phyloP scores from a whole-genome alignment of 1,140 invertebrate species.

The Akabosia matsudoensis region DNA sequence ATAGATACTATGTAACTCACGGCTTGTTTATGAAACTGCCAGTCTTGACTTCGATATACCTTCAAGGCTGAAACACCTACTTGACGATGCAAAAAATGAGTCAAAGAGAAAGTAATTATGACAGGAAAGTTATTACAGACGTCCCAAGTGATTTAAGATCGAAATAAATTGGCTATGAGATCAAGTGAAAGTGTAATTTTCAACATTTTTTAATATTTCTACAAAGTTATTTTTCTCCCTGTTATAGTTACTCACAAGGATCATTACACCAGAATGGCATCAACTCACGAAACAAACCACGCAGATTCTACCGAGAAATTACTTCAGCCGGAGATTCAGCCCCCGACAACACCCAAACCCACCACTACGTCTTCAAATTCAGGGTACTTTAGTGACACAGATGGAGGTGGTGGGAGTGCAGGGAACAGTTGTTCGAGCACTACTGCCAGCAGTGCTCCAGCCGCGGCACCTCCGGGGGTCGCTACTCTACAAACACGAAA shows the following conservation, averaged over 20 bases:
- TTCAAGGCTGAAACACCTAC: too few relatives aligned
- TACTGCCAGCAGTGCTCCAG: neutral
- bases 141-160: neutral
- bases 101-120: neutral
- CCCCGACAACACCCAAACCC: constrained; percentile 8
- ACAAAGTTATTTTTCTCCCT: neutral
- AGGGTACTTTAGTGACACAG: constrained; percentile 23
- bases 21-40: too few relatives aligned
- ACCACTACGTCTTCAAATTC: constrained; percentile 18
- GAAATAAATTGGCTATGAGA: neutral
- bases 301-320: constrained; percentile 30
- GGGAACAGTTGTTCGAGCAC: neutral
- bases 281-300: neutral
- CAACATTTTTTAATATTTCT: neutral
- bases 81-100: neutral
- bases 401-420: neutral
- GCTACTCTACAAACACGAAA: constrained; percentile 7
- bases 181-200: neutral
- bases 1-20: too few relatives aligned
- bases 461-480: neutral
- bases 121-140: neutral
- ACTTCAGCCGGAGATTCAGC: neutral
- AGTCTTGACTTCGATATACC: too few relatives aligned
- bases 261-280: neutral
- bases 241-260: neutral